Evolutionary conservation across 2,888 invertebrate genomes (phyloP).

Genomic region (Drosophila mulleri): DNA sequence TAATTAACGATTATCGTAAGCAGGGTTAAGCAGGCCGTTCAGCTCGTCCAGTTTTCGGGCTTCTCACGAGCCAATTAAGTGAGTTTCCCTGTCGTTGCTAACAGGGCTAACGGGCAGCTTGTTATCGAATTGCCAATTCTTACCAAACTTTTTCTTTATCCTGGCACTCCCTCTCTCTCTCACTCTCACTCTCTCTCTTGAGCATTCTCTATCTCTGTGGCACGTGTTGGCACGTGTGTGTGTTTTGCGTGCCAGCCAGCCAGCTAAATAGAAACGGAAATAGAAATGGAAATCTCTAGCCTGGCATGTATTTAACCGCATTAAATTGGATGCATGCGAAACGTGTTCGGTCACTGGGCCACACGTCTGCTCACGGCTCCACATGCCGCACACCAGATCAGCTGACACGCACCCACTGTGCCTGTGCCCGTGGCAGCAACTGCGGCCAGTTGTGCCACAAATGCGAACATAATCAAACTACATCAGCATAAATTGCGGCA

Average conservation of each 20-base stretch:
- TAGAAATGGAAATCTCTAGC: constrained; percentile 14
- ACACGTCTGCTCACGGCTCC: not conserved
- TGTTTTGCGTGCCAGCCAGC: constrained; percentile 21
- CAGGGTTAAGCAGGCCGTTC: constrained; percentile 12
- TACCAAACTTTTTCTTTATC: constrained; percentile 33
- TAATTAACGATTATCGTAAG: constrained; percentile 72
- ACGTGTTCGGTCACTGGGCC: constrained; percentile 14
- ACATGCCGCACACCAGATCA: not conserved
- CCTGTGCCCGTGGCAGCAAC: not conserved
- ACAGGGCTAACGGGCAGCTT: constrained; percentile 38
- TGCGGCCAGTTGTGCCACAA: constrained; percentile 4
- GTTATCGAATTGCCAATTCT: constrained; percentile 34
- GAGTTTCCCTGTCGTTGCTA: constrained; percentile 61
- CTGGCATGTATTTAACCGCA: constrained; percentile 30
- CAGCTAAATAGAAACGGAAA: constrained; percentile 14
- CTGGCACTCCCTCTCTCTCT: not conserved
- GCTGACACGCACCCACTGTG: constrained; percentile 6
- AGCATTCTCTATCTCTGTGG: not conserved
- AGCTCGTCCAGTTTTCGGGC: not conserved
- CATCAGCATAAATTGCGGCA: constrained; percentile 3
- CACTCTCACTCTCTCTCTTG: not conserved
- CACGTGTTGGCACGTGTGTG: constrained; percentile 8
- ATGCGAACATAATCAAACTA: constrained; percentile 1
- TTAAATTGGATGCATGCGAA: constrained; percentile 37
- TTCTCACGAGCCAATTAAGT: constrained; percentile 64